Evolutionary conservation across 1,140 invertebrate species (phyloP).

Genomic region (Trichonephila inaurata): DNA sequence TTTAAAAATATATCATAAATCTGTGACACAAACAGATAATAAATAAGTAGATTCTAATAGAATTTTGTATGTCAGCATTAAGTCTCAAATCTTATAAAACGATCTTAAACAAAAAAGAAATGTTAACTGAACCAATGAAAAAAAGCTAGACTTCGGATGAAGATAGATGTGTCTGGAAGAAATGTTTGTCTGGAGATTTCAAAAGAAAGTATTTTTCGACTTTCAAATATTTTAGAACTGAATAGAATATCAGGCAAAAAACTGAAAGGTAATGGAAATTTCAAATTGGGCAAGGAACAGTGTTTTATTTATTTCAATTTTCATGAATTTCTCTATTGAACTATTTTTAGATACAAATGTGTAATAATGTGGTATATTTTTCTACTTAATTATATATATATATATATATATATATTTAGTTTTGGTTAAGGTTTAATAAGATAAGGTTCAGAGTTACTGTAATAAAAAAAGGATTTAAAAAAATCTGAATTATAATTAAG

Average conservation of each 20-base stretch:
- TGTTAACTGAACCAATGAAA: slow-evolving; percentile 38
- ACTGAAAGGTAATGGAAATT: not conserved
- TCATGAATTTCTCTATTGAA: not conserved
- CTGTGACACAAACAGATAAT: too few species aligned
- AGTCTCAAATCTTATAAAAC: not conserved
- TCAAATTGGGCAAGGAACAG: not conserved
- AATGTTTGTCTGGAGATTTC: not conserved
- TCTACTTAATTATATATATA: too few species aligned
- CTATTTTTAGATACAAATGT: too few species aligned
- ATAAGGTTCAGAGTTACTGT: too few species aligned
- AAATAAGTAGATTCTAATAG: not conserved
- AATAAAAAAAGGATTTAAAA: too few species aligned
- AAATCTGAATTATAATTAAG: too few species aligned
- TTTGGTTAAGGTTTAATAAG: too few species aligned
- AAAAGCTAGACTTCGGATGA: not conserved
- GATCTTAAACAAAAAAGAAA: not conserved
- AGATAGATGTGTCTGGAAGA: slow-evolving; percentile 7
- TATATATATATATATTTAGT: too few species aligned
- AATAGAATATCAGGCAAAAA: not conserved
- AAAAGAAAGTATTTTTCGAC: not conserved
- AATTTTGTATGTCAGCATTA: not conserved
- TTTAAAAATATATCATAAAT: too few species aligned
- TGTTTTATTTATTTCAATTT: not conserved
- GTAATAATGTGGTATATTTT: too few species aligned
- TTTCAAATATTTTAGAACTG: not conserved